These are phyloP conservation scores for Polymixis lichenea DNA, from an alignment of 2,888 invertebrate genomes.

Conservation along the genomic window DNA sequence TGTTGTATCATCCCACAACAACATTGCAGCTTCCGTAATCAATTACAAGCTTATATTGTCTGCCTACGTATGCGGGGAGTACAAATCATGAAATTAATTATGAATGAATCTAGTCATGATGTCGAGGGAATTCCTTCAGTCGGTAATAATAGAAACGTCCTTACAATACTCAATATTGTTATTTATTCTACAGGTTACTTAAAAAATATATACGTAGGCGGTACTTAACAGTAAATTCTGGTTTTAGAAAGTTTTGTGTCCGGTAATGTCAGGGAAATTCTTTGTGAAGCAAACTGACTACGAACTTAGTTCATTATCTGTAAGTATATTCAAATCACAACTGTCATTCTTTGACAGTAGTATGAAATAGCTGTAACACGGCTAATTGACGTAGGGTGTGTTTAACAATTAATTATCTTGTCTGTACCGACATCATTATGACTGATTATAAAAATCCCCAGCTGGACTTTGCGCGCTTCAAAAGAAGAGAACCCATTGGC, in stretches of 20 bases:
- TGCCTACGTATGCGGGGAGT: conserved; percentile 39
- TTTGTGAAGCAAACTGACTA: neutral
- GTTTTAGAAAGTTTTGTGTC: neutral
- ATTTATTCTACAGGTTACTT: neutral
- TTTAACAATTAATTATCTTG: neutral
- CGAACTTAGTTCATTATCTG: neutral
- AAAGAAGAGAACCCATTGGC: neutral
- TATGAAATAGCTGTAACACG: neutral
- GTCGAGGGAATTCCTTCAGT: conserved; percentile 31
- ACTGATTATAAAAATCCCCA: neutral
- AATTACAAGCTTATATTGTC: conserved; percentile 63
- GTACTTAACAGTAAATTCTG: neutral
- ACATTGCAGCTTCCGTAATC: conserved; percentile 60
- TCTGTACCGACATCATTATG: neutral
- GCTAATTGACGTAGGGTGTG: neutral
- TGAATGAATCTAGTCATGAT: conserved; percentile 49
- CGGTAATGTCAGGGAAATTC: neutral
- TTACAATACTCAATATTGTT: conserved; percentile 16
- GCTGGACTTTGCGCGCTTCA: neutral
- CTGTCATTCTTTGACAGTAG: too few relatives aligned
- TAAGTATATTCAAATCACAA: neutral
- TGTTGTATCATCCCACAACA: conserved; percentile 51
- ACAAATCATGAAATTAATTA: conserved; percentile 61
- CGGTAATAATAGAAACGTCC: conserved; percentile 4
- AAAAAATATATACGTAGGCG: neutral